These are phyloP conservation scores for Hanleya hanleyi DNA, from an alignment of 2,888 invertebrate species.

Conservation along the genomic window DNA sequence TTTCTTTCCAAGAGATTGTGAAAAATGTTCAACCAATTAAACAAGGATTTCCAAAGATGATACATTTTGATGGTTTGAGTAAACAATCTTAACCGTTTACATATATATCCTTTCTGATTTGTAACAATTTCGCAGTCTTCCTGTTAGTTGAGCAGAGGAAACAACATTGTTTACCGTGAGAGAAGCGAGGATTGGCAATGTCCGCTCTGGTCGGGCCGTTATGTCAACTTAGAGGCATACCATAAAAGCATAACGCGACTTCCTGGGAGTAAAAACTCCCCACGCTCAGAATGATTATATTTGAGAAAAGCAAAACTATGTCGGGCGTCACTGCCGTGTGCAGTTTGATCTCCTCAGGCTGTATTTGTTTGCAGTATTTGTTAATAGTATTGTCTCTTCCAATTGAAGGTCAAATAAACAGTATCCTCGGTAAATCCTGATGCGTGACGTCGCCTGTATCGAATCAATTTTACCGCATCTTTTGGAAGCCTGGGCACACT, in stretches of 20 bases:
- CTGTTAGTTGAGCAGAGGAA: background rate
- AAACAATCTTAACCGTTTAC: too few species aligned
- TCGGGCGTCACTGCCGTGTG: constrained; percentile 9
- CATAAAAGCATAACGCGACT: background rate
- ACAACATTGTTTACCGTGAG: background rate
- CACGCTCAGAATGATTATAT: background rate
- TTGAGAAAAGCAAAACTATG: constrained; percentile 10
- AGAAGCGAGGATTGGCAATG: background rate
- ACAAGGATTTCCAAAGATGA: too few species aligned
- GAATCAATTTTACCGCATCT: constrained; percentile 2
- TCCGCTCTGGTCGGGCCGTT: background rate
- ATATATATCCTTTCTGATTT: background rate
- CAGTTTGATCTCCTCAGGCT: constrained; percentile 3
- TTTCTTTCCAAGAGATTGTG: background rate
- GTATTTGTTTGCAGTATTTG: constrained; percentile 11
- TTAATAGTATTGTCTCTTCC: constrained; percentile 9
- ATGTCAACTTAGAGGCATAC: background rate
- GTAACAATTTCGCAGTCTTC: background rate
- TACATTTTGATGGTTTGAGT: too few species aligned
- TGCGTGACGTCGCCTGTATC: constrained; percentile 2
- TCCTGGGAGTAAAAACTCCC: background rate
- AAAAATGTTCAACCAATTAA: background rate
- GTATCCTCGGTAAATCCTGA: constrained; percentile 1
- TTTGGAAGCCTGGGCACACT: background rate
- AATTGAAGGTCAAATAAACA: constrained; percentile 11